A percentile compares a stretch with the other conserved stretches of the same genome.
Conservation (phyloP, 92 coral and sea anemone species). For the Porites evermanni region DNA sequence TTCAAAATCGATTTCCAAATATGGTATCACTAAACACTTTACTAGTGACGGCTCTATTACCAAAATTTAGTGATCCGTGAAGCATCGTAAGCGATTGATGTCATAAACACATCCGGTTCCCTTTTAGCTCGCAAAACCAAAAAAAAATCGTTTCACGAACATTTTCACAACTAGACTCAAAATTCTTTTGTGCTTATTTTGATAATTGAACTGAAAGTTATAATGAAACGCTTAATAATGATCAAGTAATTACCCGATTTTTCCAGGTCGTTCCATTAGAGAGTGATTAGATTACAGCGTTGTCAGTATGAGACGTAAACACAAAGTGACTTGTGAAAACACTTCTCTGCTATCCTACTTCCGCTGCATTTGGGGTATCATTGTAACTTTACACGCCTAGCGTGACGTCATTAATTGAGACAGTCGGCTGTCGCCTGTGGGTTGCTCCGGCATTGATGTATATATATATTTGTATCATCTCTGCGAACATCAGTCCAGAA, state of each 20-base stretch:
- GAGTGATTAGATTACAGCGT: too few relatives aligned
- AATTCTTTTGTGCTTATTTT: not conserved
- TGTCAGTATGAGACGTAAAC: too few relatives aligned
- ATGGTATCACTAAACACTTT: conserved; percentile 8
- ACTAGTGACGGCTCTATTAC: not conserved
- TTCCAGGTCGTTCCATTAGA: not conserved
- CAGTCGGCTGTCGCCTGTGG: not conserved
- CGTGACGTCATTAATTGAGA: conserved; percentile 20
- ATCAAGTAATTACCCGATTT: not conserved
- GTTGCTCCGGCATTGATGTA: not conserved
- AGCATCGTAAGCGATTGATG: not conserved
- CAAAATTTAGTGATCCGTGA: not conserved
- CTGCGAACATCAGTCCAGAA: not conserved
- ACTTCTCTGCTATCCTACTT: not conserved
- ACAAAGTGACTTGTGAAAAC: not conserved
- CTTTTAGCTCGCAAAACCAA: not conserved
- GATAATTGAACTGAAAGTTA: not conserved
- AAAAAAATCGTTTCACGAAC: not conserved
- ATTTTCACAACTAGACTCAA: not conserved
- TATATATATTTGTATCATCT: not conserved
- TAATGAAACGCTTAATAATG: not conserved
- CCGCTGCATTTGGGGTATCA: not conserved
- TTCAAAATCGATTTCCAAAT: conserved; percentile 29
- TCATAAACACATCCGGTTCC: not conserved
- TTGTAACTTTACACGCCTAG: not conserved